Evolutionary conservation across 2,888 invertebrate species (phyloP).

Genomic region (Drosophila acutilabella): DNA sequence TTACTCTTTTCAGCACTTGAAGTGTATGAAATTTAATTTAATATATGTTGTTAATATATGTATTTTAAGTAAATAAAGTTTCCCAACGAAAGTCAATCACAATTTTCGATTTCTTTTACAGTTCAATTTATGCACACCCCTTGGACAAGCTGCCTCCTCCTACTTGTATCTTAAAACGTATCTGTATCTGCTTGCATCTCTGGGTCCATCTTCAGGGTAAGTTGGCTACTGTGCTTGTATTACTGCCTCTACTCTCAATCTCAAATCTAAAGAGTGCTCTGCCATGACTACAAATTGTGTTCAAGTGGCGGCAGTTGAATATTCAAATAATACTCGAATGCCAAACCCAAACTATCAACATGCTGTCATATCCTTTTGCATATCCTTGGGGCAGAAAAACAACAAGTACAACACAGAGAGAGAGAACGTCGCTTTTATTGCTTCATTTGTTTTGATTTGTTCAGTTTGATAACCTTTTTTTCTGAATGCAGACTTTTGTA

Average conservation of each 20-base stretch:
- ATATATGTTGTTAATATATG: neutral
- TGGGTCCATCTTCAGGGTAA: conserved; percentile 31
- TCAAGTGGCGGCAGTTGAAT: conserved; percentile 55
- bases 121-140: conserved; percentile 67
- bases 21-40: neutral
- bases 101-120: conserved; percentile 27
- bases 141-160: conserved; percentile 11
- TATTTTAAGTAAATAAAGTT: neutral
- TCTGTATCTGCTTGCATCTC: conserved; percentile 42
- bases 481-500: conserved; percentile 35
- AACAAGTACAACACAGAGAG: conserved; percentile 2
- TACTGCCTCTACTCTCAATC: conserved; percentile 36
- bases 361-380: conserved; percentile 75
- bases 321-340: conserved; percentile 15
- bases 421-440: conserved; percentile 67
- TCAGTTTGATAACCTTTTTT: conserved; percentile 76
- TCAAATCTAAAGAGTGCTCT: conserved; percentile 32
- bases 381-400: conserved; percentile 64
- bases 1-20: too few relatives aligned
- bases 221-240: conserved; percentile 56
- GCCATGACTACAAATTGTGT: conserved; percentile 50
- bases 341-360: conserved; percentile 70
- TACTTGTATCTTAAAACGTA: conserved; percentile 6
- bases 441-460: conserved; percentile 78
- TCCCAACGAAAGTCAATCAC: conserved; percentile 32